Percentiles rank a stretch among this genome's conserved stretches.
Conservation (phyloP, 2,113 vertebrate species). For the Perca schrenkii region DNA sequence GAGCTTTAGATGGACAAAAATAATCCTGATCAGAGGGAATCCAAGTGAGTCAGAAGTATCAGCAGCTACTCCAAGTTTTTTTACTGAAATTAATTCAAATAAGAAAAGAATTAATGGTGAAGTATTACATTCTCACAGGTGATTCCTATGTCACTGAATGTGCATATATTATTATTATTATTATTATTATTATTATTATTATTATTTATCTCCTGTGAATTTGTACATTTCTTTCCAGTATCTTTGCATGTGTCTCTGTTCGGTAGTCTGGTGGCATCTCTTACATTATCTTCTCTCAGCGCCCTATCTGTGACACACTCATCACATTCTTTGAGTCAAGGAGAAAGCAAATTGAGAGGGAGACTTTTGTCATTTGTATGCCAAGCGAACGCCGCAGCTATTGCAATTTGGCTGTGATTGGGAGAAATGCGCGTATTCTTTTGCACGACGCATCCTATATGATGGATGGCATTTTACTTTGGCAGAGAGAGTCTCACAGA, state of each 20-base stretch:
- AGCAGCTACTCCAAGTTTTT: constrained; percentile 10
- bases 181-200: too few species aligned
- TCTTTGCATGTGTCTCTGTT: constrained; percentile 4
- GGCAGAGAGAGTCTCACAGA: constrained; percentile 33
- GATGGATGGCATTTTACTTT: constrained; percentile 63
- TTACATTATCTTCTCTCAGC: background rate
- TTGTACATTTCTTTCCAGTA: background rate
- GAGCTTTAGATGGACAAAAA: constrained; percentile 29
- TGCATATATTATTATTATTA: background rate
- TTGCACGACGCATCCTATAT: constrained; percentile 43
- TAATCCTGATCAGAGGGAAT: constrained; percentile 40
- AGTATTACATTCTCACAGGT: background rate
- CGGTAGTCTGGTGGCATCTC: constrained; percentile 1
- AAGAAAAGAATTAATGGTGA: background rate
- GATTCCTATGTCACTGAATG: background rate
- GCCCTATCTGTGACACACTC: constrained; percentile 26
- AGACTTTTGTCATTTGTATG: constrained; percentile 66
- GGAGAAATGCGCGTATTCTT: constrained; percentile 66
- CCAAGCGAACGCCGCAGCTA: constrained; percentile 34
- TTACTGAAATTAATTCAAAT: background rate
- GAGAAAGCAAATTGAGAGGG: constrained; percentile 53
- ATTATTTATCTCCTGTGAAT: background rate
- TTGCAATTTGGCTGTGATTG: constrained; percentile 63
- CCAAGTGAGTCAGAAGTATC: constrained; percentile 32
- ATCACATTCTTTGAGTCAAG: constrained; percentile 46